Percentiles rank a stretch among this genome's conserved stretches.
Evolutionary conservation across 2,888 invertebrate species (phyloP).

Genomic region (Bruchidius siliquastri): DNA sequence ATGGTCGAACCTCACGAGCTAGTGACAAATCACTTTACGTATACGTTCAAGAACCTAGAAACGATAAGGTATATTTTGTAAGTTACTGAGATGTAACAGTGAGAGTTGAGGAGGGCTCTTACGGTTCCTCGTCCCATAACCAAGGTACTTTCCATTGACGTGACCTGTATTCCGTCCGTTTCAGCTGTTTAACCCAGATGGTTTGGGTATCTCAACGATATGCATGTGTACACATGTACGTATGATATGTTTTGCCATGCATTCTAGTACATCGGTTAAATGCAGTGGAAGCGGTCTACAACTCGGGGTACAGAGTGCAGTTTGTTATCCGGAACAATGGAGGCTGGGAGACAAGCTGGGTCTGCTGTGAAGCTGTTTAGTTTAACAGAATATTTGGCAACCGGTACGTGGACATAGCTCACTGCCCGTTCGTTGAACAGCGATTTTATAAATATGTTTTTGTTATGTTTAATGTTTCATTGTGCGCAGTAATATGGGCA

Average conservation of each 20-base stretch:
- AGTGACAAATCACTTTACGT: too few species aligned
- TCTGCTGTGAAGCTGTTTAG: not conserved
- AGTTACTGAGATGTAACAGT: too few species aligned
- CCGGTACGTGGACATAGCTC: not conserved
- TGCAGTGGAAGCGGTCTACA: not conserved
- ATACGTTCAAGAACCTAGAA: too few species aligned
- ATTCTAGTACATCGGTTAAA: slow-evolving; percentile 6
- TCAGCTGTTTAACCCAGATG: not conserved
- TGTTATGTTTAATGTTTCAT: too few species aligned
- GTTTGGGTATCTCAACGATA: not conserved
- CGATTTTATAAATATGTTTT: not conserved
- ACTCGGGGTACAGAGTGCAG: slow-evolving; percentile 1
- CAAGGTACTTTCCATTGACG: too few species aligned
- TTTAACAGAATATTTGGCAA: slow-evolving; percentile 4
- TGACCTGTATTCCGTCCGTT: too few species aligned
- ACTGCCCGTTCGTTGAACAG: not conserved
- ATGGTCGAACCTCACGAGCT: too few species aligned
- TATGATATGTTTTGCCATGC: slow-evolving; percentile 1
- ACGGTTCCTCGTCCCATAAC: too few species aligned
- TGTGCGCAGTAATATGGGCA: too few species aligned
- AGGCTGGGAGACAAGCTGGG: slow-evolving; percentile 1
- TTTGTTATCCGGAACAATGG: slow-evolving; percentile 1
- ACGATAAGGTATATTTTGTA: too few species aligned
- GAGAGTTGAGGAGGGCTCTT: too few species aligned
- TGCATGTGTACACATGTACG: not conserved